A percentile compares a stretch with the other conserved stretches of the same genome.
phyloP scores from a whole-genome alignment of 2,797 vertebrate genomes.

The Dendrocincla tyrannina region DNA sequence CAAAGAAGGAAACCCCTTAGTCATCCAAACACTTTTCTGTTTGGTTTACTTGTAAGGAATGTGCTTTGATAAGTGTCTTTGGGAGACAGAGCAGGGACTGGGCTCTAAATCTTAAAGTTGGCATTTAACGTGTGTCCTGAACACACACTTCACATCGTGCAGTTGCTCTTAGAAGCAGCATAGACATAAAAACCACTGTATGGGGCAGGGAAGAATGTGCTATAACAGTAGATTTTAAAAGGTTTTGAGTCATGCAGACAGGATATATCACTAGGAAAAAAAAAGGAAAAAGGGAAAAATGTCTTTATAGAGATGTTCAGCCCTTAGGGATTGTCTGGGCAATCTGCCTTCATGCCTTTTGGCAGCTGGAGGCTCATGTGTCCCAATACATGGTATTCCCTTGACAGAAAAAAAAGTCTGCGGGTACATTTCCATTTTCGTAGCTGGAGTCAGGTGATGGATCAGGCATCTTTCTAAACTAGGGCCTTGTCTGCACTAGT shows the following conservation, averaged over 20 bases:
- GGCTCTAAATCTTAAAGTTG: not conserved
- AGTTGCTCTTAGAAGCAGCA: not conserved
- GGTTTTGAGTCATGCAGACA: not conserved
- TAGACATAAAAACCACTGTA: not conserved
- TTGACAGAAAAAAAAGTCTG: not conserved
- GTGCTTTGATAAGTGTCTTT: conserved; percentile 6
- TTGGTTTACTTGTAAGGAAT: conserved; percentile 15
- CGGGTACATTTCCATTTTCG: not conserved
- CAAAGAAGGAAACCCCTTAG: not conserved
- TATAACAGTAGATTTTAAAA: not conserved
- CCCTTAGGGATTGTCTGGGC: not conserved
- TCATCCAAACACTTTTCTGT: not conserved
- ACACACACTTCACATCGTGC: not conserved
- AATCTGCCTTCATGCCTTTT: not conserved
- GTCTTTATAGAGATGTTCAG: not conserved
- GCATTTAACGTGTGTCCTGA: not conserved
- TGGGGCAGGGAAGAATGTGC: not conserved
- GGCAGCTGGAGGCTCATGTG: not conserved
- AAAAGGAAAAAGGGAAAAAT: not conserved
- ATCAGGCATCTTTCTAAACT: not conserved
- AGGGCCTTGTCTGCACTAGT: not conserved
- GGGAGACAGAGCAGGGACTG: not conserved
- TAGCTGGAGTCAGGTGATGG: not conserved
- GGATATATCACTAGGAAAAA: not conserved
- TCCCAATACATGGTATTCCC: not conserved